These are phyloP conservation scores for Etheostoma perlongum DNA, from an alignment of 2,797 vertebrate genomes.

Conservation along the genomic window DNA sequence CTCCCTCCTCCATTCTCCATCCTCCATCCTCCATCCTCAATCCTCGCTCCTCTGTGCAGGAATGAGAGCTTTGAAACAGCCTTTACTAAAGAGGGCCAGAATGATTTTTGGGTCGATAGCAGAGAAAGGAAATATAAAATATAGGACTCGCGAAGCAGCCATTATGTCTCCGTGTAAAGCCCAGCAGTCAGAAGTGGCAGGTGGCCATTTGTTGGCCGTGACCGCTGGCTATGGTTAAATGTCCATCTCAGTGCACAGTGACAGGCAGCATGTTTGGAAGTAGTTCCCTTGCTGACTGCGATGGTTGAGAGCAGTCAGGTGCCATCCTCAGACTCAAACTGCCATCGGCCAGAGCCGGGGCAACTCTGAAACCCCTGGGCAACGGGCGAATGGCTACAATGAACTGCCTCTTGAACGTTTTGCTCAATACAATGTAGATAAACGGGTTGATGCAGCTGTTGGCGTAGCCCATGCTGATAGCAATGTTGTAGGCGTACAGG, in stretches of 20 bases:
- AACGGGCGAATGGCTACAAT: conserved; percentile 77
- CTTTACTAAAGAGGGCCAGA: no score
- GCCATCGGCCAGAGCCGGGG: conserved; percentile 76
- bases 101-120: no score
- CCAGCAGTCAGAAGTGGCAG: conserved; percentile 4
- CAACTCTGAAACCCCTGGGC: conserved; percentile 68
- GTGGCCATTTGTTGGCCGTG: conserved; percentile 13
- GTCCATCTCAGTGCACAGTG: conserved; percentile 72
- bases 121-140: no score
- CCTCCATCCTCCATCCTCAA: no score
- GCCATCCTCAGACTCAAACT: conserved; percentile 76
- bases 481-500: conserved; percentile 85
- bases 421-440: conserved; percentile 85
- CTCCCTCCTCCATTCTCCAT: no score
- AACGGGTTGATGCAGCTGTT: conserved; percentile 90
- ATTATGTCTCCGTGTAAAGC: background rate
- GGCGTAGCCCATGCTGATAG: conserved; percentile 87
- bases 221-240: background rate
- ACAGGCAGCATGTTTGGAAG: conserved; percentile 71
- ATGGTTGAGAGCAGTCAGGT: conserved; percentile 67
- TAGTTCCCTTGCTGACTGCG: conserved; percentile 73
- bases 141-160: no score
- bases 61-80: no score
- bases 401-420: conserved; percentile 86
- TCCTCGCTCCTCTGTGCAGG: no score